phyloP scores from a whole-genome alignment of 2,113 vertebrate genomes.

The Pongo pygmaeus region DNA sequence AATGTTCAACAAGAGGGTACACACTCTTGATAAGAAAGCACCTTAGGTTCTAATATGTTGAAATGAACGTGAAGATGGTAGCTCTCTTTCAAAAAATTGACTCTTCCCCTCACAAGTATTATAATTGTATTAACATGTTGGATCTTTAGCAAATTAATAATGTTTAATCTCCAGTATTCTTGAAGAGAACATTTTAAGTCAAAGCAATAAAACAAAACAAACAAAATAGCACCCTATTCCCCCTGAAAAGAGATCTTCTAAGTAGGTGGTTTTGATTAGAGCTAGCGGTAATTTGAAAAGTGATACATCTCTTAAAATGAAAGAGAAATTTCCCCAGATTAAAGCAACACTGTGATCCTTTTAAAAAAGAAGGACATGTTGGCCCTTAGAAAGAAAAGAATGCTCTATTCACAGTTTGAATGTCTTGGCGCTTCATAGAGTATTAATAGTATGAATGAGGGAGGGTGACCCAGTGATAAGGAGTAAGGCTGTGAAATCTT shows the following conservation, averaged over 20 bases:
- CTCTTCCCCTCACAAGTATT: neutral
- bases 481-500: neutral
- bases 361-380: neutral
- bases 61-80: neutral
- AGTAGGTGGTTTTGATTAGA: conserved; percentile 78
- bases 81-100: neutral
- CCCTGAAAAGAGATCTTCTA: conserved; percentile 17
- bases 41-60: neutral
- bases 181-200: conserved; percentile 13
- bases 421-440: neutral
- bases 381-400: neutral
- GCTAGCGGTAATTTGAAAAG: conserved; percentile 76
- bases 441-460: neutral
- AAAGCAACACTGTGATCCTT: conserved; percentile 3
- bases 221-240: neutral
- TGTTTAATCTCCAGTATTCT: conserved; percentile 8
- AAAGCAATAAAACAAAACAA: neutral
- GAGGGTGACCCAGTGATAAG: neutral
- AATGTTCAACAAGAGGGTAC: neutral
- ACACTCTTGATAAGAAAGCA: neutral
- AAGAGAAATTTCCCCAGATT: conserved; percentile 70
- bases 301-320: conserved; percentile 76
- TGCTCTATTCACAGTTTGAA: neutral
- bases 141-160: neutral
- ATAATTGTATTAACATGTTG: neutral